Base-by-base conservation (phyloP, 2,797 vertebrate species). In the Siniperca scherzeri region DNA sequence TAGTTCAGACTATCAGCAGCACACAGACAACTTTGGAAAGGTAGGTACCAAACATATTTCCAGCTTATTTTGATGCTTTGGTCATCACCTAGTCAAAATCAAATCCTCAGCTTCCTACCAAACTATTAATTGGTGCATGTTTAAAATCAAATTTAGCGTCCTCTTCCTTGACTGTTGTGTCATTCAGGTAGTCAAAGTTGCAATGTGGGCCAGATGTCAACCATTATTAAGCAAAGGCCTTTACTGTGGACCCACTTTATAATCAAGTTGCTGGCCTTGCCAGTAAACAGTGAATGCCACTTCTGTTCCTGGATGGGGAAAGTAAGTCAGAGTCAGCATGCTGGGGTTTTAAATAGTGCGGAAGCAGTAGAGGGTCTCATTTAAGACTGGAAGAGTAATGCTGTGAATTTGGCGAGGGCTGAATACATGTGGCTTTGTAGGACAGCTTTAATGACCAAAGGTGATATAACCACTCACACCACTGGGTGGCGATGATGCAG, bases 21-120 rank as follows among this genome's bases (percentile, higher is more conserved):
- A 99, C 83, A 97, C 97, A 50, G 98, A 99, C 94, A 99, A 97
- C 94, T 99, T 99, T 90, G 98, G 98, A 91, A 99, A 98, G 96
- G 98, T 99, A 94, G 81, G 90, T 84, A 0, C 74, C 56, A 85
- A 64, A 78, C 33, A 46, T 25, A 52, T 72, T 55, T 50, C 2
- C 16, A 21, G 3, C 12, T 27, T 17, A 0, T 64, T 86, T 74
- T 50, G 7, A 30, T 21, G 1, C 62, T 46, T 74, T n/a, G 3
- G 4, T 64, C 16, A 52, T 52, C 42, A 10, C 10, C 25, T 56
- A 27, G 33, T 62, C 13, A 17, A 25, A 33, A 64, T 71, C 19
- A 70, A 75, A 81, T 56, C 27, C 17, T 27, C 60, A 64, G 22
- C 17, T 68, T 21, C 1, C n/a, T n/a, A 48, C 11, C 8, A 78